Conservation (phyloP, 2,888 invertebrate species). For the Diplolepis rosae region DNA sequence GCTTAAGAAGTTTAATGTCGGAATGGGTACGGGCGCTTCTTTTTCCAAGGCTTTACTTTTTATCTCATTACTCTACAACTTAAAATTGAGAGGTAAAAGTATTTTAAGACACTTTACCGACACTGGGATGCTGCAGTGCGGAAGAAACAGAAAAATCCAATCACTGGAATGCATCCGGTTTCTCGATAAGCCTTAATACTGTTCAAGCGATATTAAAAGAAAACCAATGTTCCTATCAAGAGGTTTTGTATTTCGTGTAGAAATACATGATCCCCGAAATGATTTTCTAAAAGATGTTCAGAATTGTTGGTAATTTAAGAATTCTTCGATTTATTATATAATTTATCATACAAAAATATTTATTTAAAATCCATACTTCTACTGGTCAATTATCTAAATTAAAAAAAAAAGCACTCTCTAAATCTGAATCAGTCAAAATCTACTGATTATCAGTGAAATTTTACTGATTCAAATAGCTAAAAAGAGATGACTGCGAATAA, state of each 20-base stretch:
- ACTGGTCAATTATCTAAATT: too few species aligned
- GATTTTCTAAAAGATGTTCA: background rate
- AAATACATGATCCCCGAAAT: too few species aligned
- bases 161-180: conserved; percentile 17
- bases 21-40: background rate
- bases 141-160: conserved; percentile 29
- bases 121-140: conserved; percentile 14
- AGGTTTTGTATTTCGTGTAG: background rate
- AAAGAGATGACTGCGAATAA: too few species aligned
- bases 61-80: conserved; percentile 26
- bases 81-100: background rate
- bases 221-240: conserved; percentile 9
- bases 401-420: too few species aligned
- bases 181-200: conserved; percentile 20
- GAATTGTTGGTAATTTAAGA: too few species aligned
- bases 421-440: too few species aligned
- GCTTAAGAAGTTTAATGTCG: conserved; percentile 19
- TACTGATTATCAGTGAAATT: too few species aligned
- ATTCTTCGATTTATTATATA: too few species aligned
- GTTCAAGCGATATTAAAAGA: background rate
- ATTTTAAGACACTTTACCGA: conserved; percentile 3
- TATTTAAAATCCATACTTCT: too few species aligned
- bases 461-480: too few species aligned
- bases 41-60: conserved; percentile 16
- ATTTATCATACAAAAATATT: too few species aligned